Base-by-base conservation (phyloP, 1,140 invertebrate species). In the Aphelinus atriplicis region DNA sequence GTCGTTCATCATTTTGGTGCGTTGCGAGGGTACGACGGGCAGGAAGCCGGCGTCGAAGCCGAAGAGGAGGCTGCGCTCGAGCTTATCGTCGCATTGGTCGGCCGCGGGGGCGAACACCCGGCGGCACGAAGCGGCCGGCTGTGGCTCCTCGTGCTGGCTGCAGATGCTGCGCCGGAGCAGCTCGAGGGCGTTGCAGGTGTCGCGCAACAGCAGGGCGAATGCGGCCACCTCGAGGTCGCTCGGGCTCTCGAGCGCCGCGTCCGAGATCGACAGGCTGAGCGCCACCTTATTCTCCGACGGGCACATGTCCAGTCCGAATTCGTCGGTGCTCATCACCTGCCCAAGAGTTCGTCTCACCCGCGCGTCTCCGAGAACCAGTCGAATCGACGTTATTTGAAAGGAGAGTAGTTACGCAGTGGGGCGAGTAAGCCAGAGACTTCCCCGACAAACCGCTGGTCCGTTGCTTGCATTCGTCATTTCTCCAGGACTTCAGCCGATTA, bases 1-100 rank as follows among this genome's bases (percentile, higher is more conserved):
- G 65, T 85, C 81, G 46, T 65, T 77, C n/a, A 83, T 72, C 26
- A 85, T 56, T 79, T 85, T 85, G 56, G 81, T 77, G 7, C 68
- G 48, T 5, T 77, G 60, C 1, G 56, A 76, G 5, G 67, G 55
- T n/a, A 80, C 48, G 0, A 80, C 43, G 0, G 80, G 73, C 42
- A 67, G 45, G 6, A 81, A 69, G 7, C 75, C 80, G 64, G 78
- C 78, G 1, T 83, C 78, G 70, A 79, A 57, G 42, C 77, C 68
- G 5, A 81, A 82, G 2, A 78, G 76, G 47, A 71, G 73, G 48
- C 56, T 63, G 3, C 75, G 77, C 51, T 84, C 81, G 53, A 80
- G 73, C 3, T 68, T n/a, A 0, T 7, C 58, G 42, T 65, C 78
- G 46, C 80, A 85, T 45, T 60, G 80, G 48, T 80, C 75, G 4